A percentile compares a stretch with the other conserved stretches of the same genome.
Conservation (phyloP, 2,113 vertebrate genomes). For the Agelaius tricolor region DNA sequence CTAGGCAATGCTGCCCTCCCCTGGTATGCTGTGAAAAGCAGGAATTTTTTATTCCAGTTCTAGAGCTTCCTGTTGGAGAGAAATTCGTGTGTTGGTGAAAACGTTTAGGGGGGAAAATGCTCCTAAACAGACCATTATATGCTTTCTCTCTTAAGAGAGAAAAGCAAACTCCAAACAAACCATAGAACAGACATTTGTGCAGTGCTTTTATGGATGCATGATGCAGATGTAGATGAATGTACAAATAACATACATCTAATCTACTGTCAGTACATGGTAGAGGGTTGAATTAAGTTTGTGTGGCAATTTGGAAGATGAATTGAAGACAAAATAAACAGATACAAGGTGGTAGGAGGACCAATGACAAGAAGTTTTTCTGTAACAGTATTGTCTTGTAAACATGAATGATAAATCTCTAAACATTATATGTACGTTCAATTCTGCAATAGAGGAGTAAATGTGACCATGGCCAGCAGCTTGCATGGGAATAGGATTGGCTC, state of each 20-base stretch:
- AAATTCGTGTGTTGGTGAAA: not conserved
- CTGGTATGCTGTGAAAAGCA: not conserved
- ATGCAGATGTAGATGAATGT: not conserved
- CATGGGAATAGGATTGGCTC: not conserved
- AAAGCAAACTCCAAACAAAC: not conserved
- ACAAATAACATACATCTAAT: not conserved
- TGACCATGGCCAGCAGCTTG: not conserved
- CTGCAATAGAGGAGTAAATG: not conserved
- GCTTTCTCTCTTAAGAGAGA: not conserved
- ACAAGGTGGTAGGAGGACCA: not conserved
- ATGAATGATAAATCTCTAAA: not conserved
- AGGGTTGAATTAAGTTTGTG: not conserved
- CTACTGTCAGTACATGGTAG: not conserved
- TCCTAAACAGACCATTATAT: not conserved
- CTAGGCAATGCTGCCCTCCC: slow-evolving; percentile 54
- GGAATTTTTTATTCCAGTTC: not conserved
- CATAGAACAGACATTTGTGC: not conserved
- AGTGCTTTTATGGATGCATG: not conserved
- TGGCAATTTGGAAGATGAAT: not conserved
- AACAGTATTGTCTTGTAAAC: not conserved
- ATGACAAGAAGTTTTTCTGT: not conserved
- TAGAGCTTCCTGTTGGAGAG: not conserved
- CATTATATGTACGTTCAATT: not conserved
- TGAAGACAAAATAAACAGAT: not conserved
- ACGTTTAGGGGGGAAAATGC: not conserved